Base-by-base conservation (phyloP, 30 jellyfish, hydroid and myxozoan genomes). In the Rhopilema esculentum region DNA sequence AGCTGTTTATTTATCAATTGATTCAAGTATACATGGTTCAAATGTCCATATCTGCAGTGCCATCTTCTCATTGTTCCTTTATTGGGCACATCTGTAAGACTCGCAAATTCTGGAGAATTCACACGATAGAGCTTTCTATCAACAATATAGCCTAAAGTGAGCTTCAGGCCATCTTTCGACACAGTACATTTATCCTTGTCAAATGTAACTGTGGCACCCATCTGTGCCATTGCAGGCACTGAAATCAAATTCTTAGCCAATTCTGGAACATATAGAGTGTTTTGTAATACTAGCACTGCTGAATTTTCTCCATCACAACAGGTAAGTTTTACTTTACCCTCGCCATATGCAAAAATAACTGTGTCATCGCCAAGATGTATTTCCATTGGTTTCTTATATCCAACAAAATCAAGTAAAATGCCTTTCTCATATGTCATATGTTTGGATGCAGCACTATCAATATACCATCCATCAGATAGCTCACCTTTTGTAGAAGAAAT, bases 21-120 rank as follows among this genome's bases (percentile, higher is more conserved):
- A n/a, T n/a, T n/a, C n/a, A n/a, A n/a, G 52, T 78, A 69, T 64
- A 79, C 92, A 33, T 79, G 79, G 68, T 65, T 65, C 29, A 80
- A 62, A 79, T 88, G 96, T 12, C 89, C 93, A 49, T 30, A 50
- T 71, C 89, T 70, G 78, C 69, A 27, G n/a, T n/a, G n/a, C n/a
- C n/a, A n/a, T n/a, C n/a, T n/a, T n/a, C n/a, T n/a, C n/a, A n/a
- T n/a, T n/a, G n/a, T n/a, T n/a, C n/a, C n/a, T n/a, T n/a, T n/a
- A n/a, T n/a, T n/a, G n/a, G n/a, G n/a, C n/a, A n/a, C n/a, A n/a
- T n/a, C n/a, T n/a, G n/a, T n/a, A n/a, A n/a, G n/a, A n/a, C n/a
- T n/a, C n/a, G n/a, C n/a, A n/a, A n/a, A n/a, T n/a, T n/a, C n/a
- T n/a, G n/a, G n/a, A n/a, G n/a, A n/a, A n/a, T n/a, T n/a, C n/a